Evolutionary conservation across 2,797 vertebrate species (phyloP).

Genomic region (Nyctalus aviator): DNA sequence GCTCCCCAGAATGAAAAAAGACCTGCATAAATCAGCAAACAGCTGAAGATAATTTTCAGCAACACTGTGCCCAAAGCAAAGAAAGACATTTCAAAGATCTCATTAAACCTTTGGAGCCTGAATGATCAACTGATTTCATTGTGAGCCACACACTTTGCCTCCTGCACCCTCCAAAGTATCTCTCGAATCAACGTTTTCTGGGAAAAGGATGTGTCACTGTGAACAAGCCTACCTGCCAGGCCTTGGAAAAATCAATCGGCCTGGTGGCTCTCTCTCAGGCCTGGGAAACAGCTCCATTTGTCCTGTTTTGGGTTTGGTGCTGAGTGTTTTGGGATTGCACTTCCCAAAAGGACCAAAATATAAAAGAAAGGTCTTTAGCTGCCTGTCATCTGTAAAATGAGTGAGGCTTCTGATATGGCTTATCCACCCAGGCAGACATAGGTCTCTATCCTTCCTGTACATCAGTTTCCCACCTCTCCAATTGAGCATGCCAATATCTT

Average conservation of each 20-base stretch:
- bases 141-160: conserved; percentile 72
- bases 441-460: neutral
- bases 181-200: conserved; percentile 50
- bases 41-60: conserved; percentile 83
- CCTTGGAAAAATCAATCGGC: conserved; percentile 31
- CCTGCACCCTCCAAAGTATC: conserved; percentile 39
- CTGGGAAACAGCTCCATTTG: neutral
- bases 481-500: neutral
- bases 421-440: neutral
- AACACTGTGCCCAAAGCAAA: conserved; percentile 74
- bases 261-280: neutral
- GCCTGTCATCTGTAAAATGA: neutral
- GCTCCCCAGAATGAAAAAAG: conserved; percentile 75
- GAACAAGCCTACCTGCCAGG: neutral
- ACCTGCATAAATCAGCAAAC: conserved; percentile 76
- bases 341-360: neutral
- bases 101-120: conserved; percentile 79
- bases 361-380: neutral
- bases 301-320: neutral
- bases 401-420: neutral
- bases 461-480: neutral
- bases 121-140: conserved; percentile 80
- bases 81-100: conserved; percentile 70
- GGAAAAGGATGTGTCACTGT: conserved; percentile 11
- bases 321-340: neutral